These are phyloP conservation scores for Pseudococcus jackbeardsleyi DNA, from an alignment of 2,888 invertebrate species.

Conservation along the genomic window DNA sequence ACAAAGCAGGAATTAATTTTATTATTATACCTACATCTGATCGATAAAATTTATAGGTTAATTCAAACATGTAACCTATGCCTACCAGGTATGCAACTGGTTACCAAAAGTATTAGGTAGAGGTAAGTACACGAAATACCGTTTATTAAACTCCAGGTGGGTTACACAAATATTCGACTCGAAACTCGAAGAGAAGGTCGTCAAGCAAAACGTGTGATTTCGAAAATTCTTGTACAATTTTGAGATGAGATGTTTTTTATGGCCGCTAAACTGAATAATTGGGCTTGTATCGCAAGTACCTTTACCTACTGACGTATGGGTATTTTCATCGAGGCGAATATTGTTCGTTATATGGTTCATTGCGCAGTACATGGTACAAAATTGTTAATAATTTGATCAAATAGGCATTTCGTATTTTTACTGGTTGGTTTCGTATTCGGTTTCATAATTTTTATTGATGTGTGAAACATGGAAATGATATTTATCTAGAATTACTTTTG, in stretches of 20 bases:
- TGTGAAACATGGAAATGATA: too few relatives aligned
- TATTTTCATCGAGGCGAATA: not conserved
- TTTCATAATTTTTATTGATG: not conserved
- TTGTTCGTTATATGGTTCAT: not conserved
- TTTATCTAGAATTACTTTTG: too few relatives aligned
- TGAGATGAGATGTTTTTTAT: not conserved
- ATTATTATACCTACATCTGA: not conserved
- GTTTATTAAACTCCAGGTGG: not conserved
- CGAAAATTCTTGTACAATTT: slow-evolving; percentile 27
- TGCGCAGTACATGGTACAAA: not conserved
- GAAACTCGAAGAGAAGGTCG: not conserved
- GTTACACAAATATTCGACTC: slow-evolving; percentile 7
- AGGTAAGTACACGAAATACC: not conserved
- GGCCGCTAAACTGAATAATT: not conserved
- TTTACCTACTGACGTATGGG: too few relatives aligned
- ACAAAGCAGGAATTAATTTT: not conserved
- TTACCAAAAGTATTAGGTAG: not conserved
- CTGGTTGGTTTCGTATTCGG: not conserved
- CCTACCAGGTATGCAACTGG: slow-evolving; percentile 19
- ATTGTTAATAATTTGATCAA: not conserved
- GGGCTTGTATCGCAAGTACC: not conserved
- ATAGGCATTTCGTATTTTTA: not conserved
- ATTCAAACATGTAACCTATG: not conserved
- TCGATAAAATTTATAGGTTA: not conserved
- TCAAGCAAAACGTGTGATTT: slow-evolving; percentile 6